A percentile compares a stretch with the other conserved stretches of the same genome.
phyloP scores from a whole-genome alignment of 2,113 vertebrate genomes.

The Serranochromis macrocephalus region DNA sequence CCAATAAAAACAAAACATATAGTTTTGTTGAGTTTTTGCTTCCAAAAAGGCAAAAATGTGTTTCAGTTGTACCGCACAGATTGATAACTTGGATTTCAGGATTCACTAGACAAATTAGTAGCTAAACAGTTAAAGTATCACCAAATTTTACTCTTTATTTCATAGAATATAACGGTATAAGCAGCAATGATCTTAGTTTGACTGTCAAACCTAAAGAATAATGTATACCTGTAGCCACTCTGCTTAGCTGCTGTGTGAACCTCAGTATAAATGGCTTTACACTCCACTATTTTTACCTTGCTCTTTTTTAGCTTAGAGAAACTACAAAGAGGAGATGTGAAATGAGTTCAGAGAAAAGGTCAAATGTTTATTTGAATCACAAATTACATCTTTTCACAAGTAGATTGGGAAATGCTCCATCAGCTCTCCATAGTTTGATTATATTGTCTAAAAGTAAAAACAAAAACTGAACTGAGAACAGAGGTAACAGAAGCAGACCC shows the following conservation, averaged over 20 bases:
- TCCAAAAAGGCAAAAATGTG: not conserved
- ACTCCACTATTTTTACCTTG: not conserved
- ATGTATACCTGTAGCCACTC: not conserved
- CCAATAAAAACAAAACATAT: not conserved
- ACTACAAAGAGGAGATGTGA: not conserved
- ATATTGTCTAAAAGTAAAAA: not conserved
- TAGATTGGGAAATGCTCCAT: not conserved
- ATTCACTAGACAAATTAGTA: accelerated
- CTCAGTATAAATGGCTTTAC: not conserved
- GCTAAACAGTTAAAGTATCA: not conserved
- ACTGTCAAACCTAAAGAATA: not conserved
- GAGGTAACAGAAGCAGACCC: not conserved
- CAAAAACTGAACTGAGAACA: not conserved
- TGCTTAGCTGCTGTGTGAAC: not conserved
- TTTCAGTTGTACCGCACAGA: not conserved
- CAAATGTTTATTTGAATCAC: not conserved
- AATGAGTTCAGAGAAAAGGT: not conserved
- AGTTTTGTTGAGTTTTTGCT: not conserved
- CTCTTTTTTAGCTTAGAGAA: not conserved
- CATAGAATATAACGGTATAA: not conserved
- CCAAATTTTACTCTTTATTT: not conserved
- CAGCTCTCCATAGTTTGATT: not conserved
- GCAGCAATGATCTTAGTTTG: not conserved
- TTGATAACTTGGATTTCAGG: not conserved
- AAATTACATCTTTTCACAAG: not conserved